Conservation (phyloP, 2,888 invertebrate genomes). For the Fragum fragum region DNA sequence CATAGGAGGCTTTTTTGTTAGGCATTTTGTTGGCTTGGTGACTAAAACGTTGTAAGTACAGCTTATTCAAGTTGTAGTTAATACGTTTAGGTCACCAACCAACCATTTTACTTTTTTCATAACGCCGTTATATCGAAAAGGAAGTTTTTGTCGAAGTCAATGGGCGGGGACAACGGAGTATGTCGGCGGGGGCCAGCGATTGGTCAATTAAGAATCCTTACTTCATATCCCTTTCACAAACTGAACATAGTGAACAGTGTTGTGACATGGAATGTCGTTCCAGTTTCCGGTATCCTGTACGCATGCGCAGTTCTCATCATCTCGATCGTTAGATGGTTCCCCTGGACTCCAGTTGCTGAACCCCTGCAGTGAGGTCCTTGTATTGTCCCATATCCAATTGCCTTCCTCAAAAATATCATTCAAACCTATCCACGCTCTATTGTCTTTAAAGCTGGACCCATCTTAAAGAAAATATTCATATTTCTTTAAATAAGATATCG, state of each 20-base stretch:
- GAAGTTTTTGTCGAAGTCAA: no score
- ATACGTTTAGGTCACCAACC: no score
- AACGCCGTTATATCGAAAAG: no score
- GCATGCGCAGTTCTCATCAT: constrained; percentile 3
- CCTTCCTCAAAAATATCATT: neutral
- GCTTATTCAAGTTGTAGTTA: no score
- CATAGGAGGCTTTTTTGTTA: no score
- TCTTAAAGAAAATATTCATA: no score
- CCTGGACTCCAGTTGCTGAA: neutral
- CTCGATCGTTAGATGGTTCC: neutral
- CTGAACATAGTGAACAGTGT: neutral
- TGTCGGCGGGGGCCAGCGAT: no score
- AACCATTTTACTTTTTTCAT: no score
- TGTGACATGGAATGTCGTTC: neutral
- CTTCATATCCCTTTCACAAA: neutral
- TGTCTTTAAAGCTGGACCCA: neutral
- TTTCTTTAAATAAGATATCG: no score
- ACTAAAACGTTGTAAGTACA: no score
- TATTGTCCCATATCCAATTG: neutral
- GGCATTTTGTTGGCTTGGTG: no score
- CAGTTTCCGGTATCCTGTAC: neutral
- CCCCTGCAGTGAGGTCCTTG: neutral
- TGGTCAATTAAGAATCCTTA: neutral
- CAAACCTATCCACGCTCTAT: neutral
- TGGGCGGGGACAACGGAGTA: no score